Evolutionary conservation across 2,113 vertebrate species (phyloP).

Genomic region (Hylia prasina): DNA sequence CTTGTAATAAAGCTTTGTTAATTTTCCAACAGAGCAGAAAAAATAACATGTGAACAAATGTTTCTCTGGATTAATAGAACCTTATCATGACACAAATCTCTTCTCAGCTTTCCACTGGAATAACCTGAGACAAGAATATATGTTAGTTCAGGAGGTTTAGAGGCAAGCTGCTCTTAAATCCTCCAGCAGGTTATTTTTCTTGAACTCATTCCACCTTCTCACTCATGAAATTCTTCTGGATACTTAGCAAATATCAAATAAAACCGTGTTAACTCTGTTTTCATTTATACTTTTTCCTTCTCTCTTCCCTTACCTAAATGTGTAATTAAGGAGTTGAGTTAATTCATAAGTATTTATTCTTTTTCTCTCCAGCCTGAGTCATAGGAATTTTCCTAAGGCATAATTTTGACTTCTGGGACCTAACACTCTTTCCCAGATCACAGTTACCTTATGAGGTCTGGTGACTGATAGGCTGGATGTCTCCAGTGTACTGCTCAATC

Average conservation of each 20-base stretch:
- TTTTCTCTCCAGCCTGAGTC: background rate
- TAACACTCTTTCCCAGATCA: background rate
- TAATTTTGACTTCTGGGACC: background rate
- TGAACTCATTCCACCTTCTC: constrained; percentile 43
- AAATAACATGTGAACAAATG: background rate
- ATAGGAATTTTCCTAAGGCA: background rate
- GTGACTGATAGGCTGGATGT: background rate
- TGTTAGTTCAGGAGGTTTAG: constrained; percentile 31
- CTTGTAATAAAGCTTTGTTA: background rate
- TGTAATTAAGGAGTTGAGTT: constrained; percentile 12
- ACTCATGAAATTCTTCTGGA: constrained; percentile 23
- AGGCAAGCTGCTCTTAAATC: constrained; percentile 27
- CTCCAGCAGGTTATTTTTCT: constrained; percentile 41
- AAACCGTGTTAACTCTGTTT: constrained; percentile 13
- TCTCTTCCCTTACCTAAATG: background rate
- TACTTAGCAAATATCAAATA: constrained; percentile 32
- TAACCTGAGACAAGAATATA: background rate
- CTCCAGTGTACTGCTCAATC: background rate
- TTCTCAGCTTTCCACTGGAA: constrained; percentile 14
- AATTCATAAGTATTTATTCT: background rate
- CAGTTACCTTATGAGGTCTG: background rate
- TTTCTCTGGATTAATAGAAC: background rate
- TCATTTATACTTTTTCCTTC: constrained; percentile 12
- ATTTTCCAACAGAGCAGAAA: background rate
- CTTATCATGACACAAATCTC: constrained; percentile 10